Conservation (phyloP, 2,888 invertebrate species). For the Eilema griseolum region DNA sequence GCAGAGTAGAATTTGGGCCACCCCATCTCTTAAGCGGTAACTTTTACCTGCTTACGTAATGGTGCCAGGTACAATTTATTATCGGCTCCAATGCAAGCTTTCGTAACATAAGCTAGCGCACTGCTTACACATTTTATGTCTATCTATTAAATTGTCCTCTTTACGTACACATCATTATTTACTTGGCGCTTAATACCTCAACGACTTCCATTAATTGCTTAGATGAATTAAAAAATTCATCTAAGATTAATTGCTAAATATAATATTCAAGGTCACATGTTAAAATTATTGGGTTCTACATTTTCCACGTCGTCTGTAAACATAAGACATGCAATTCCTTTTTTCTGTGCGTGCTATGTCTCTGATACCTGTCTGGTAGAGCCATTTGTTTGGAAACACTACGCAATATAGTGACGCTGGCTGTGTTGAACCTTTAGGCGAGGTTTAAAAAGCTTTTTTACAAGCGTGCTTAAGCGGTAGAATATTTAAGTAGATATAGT, state of each 20-base stretch:
- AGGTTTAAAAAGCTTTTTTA: neutral
- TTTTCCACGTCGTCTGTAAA: too few species aligned
- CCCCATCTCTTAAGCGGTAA: too few species aligned
- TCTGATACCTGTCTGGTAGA: neutral
- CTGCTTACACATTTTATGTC: slow-evolving; percentile 65
- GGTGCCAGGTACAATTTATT: slow-evolving; percentile 81
- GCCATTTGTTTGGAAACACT: neutral
- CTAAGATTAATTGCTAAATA: neutral
- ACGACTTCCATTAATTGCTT: neutral
- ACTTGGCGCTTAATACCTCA: slow-evolving; percentile 22
- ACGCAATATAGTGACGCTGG: neutral
- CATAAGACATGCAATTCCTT: too few species aligned
- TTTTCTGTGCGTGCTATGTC: neutral
- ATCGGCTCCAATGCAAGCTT: slow-evolving; percentile 80
- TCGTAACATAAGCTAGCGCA: slow-evolving; percentile 79
- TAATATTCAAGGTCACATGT: neutral
- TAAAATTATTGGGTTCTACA: neutral
- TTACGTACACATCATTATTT: slow-evolving; percentile 63
- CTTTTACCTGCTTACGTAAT: slow-evolving; percentile 85
- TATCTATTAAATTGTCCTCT: slow-evolving; percentile 51
- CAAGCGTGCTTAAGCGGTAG: too few species aligned
- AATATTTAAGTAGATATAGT: too few species aligned
- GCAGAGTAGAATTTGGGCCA: too few species aligned
- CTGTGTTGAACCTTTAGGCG: too few species aligned
- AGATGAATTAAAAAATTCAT: too few species aligned